These are phyloP conservation scores for Parnassius mnemosyne DNA, from an alignment of 2,888 invertebrate species.

Conservation along the genomic window DNA sequence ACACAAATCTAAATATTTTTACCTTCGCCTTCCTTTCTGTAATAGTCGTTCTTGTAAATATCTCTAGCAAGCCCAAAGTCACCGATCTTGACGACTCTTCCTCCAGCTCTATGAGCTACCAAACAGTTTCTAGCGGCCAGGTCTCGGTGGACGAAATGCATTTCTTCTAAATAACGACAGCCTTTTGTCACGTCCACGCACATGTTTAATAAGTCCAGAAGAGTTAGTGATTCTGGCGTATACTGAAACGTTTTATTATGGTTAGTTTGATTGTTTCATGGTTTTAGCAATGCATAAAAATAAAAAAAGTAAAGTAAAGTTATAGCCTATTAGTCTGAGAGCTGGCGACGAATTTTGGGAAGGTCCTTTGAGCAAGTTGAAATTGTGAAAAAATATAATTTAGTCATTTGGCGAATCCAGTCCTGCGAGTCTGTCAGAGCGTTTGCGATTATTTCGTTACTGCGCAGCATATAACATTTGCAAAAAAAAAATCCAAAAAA, in stretches of 20 bases:
- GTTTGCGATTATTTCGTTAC: too few species aligned
- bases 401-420: too few species aligned
- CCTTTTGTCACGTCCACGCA: conserved; percentile 97
- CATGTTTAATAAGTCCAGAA: conserved; percentile 93
- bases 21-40: conserved; percentile 94
- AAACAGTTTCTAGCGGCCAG: conserved; percentile 97
- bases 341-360: too few species aligned
- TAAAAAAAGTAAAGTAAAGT: conserved; percentile 2
- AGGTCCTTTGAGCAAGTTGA: too few species aligned
- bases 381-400: too few species aligned
- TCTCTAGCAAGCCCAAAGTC: conserved; percentile 98
- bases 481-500: too few species aligned
- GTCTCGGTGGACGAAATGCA: conserved; percentile 98
- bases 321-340: background rate
- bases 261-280: too few species aligned
- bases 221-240: conserved; percentile 83
- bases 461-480: too few species aligned
- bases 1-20: conserved; percentile 11
- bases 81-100: conserved; percentile 95
- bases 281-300: too few species aligned
- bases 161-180: conserved; percentile 96
- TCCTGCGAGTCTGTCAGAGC: too few species aligned
- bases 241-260: conserved; percentile 62
- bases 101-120: conserved; percentile 86
- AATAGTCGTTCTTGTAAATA: conserved; percentile 98